phyloP scores from a whole-genome alignment of 37 sponge, comb jelly and placozoan genomes.

The Chondrilla cf. caribensis region DNA sequence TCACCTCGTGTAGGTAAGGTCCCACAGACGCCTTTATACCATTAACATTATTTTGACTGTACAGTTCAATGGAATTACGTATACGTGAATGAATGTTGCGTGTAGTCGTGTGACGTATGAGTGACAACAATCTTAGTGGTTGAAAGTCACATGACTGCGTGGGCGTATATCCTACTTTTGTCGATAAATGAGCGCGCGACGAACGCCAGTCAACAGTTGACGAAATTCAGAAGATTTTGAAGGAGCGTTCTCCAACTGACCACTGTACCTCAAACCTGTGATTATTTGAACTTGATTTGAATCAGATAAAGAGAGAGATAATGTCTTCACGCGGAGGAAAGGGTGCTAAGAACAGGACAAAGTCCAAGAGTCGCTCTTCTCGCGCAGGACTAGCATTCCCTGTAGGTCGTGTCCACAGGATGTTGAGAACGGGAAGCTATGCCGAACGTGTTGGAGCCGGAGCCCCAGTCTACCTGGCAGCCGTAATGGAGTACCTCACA shows the following conservation, averaged over 20 bases:
- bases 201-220: too few relatives aligned
- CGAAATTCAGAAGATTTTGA: too few relatives aligned
- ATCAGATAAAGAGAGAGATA: background rate
- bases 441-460: conserved; percentile 67
- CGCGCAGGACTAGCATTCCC: conserved; percentile 80
- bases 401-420: conserved; percentile 68
- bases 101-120: too few relatives aligned
- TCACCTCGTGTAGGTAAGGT: too few relatives aligned
- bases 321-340: conserved; percentile 85
- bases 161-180: too few relatives aligned
- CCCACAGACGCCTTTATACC: too few relatives aligned
- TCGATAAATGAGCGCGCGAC: too few relatives aligned
- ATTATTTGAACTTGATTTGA: conserved; percentile 16
- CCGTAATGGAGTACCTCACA: conserved; percentile 73
- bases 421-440: conserved; percentile 59
- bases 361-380: conserved; percentile 63
- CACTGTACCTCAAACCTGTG: background rate
- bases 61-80: too few relatives aligned
- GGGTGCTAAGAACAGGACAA: conserved; percentile 55
- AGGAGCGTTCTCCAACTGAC: background rate
- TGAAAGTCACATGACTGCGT: too few relatives aligned
- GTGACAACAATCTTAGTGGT: too few relatives aligned
- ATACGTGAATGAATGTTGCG: too few relatives aligned
- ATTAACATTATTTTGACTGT: too few relatives aligned
- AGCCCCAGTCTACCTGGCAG: conserved; percentile 81